phyloP scores from a whole-genome alignment of 2,888 invertebrate genomes.

The Halictus ligatus region DNA sequence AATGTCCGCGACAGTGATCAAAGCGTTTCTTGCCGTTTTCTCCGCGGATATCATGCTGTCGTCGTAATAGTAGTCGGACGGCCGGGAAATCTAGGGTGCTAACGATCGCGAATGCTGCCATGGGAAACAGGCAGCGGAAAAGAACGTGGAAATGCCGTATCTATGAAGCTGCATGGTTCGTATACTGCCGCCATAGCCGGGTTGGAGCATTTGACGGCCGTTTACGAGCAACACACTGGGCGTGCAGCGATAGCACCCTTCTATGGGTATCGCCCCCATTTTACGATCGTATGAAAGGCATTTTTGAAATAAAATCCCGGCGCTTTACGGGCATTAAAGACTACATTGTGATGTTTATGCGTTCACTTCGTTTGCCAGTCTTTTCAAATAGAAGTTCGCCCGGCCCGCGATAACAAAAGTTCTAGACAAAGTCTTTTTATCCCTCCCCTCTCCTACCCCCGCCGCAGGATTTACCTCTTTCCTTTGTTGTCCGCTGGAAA shows the following conservation, averaged over 20 bases:
- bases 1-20: background rate
- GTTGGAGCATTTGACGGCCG: conserved; percentile 51
- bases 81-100: background rate
- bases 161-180: conserved; percentile 31
- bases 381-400: conserved; percentile 17
- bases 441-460: background rate
- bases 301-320: conserved; percentile 58
- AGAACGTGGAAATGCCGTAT: conserved; percentile 23
- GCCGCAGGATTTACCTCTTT: background rate
- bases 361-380: conserved; percentile 19
- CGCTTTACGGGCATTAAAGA: conserved; percentile 43
- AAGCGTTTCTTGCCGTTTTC: background rate
- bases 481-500: background rate
- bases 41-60: background rate
- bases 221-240: conserved; percentile 60
- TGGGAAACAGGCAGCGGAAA: conserved; percentile 1
- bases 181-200: conserved; percentile 6
- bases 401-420: background rate
- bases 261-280: conserved; percentile 48
- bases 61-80: background rate
- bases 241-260: conserved; percentile 47
- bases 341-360: conserved; percentile 55
- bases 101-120: conserved; percentile 12
- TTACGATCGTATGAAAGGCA: conserved; percentile 56
- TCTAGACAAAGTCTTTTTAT: background rate